Percentiles rank a stretch among this genome's conserved stretches.
Conservation (phyloP, 2,888 invertebrate species). For the Fragum whitleyi region DNA sequence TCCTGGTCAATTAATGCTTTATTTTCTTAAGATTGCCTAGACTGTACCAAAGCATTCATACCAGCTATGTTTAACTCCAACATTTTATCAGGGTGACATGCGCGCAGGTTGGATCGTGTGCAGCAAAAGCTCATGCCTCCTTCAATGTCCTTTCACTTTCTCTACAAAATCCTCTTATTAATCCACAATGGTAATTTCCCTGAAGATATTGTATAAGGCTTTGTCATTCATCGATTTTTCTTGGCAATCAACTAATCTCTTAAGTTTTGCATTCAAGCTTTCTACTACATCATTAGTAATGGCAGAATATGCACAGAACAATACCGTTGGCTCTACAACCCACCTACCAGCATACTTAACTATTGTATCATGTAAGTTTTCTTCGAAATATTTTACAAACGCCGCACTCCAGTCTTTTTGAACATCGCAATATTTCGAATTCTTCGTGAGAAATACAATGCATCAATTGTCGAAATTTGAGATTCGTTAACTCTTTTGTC, state of each 20-base stretch:
- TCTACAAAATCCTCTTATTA: constrained; percentile 41
- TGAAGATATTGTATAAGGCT: constrained; percentile 46
- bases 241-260: constrained; percentile 49
- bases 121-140: constrained; percentile 23
- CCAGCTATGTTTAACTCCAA: constrained; percentile 24
- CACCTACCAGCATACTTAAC: constrained; percentile 27
- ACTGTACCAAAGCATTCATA: neutral
- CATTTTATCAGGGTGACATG: constrained; percentile 39
- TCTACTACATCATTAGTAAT: constrained; percentile 52
- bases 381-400: constrained; percentile 30
- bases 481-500: constrained; percentile 27
- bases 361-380: constrained; percentile 18
- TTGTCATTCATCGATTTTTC: constrained; percentile 44
- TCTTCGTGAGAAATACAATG: constrained; percentile 17
- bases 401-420: constrained; percentile 25
- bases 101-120: constrained; percentile 20
- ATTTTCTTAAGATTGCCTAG: constrained; percentile 15
- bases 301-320: constrained; percentile 42
- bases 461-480: constrained; percentile 23
- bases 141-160: constrained; percentile 41
- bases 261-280: constrained; percentile 52
- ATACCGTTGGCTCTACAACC: constrained; percentile 31
- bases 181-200: constrained; percentile 32
- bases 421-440: constrained; percentile 22
- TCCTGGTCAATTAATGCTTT: too few relatives aligned